Evolutionary conservation across 2,113 vertebrate species (phyloP).

Genomic region (Hydrolagus affinis): DNA sequence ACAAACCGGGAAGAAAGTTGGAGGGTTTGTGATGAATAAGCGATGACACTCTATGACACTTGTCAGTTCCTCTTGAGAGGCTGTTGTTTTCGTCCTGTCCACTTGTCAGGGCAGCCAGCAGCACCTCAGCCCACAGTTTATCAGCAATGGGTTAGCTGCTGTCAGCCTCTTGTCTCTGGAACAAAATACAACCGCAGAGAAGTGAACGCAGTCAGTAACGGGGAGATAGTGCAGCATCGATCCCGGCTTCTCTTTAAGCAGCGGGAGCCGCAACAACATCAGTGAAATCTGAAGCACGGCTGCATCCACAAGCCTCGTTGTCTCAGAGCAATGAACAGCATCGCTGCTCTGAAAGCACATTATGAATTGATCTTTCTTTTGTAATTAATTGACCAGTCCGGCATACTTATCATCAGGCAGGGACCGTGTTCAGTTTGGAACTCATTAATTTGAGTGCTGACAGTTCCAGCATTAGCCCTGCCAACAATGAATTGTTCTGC

Average conservation of each 20-base stretch:
- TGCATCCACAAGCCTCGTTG: neutral
- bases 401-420: conserved; percentile 1
- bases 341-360: neutral
- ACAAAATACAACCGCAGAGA: neutral
- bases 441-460: conserved; percentile 13
- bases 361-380: conserved; percentile 4
- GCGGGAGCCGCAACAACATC: neutral
- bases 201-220: neutral
- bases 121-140: neutral
- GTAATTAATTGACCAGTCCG: conserved; percentile 18
- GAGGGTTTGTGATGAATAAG: neutral
- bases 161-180: neutral
- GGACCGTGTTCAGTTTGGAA: neutral
- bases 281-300: neutral
- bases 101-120: neutral
- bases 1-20: neutral
- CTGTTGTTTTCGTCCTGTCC: neutral
- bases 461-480: conserved; percentile 1
- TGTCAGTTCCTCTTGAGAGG: neutral
- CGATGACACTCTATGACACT: neutral
- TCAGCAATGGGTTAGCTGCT: neutral
- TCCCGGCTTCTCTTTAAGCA: neutral
- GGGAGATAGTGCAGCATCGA: neutral
- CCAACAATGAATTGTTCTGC: conserved; percentile 21
- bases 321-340: conserved; percentile 3